Evolutionary conservation across 2,888 invertebrate species (phyloP).

Genomic region (Melanostoma scalare): DNA sequence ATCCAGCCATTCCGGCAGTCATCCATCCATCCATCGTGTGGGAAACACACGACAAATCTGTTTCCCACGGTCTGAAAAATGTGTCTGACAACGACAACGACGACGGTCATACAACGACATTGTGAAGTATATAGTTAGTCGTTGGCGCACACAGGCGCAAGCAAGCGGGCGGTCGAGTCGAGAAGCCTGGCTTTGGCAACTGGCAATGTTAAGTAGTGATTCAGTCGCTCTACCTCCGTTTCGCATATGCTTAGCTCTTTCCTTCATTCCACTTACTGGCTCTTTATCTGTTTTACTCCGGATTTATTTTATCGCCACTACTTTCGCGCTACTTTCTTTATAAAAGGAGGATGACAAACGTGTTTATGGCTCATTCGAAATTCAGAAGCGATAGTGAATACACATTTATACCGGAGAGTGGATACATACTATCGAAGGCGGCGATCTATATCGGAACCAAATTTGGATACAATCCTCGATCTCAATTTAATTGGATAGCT

Average conservation of each 20-base stretch:
- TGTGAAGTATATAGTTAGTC: slow-evolving; percentile 51
- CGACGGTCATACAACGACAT: slow-evolving; percentile 56
- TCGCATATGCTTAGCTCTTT: slow-evolving; percentile 12
- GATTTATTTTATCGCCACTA: slow-evolving; percentile 60
- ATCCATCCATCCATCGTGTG: slow-evolving; percentile 81
- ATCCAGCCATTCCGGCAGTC: slow-evolving; percentile 66
- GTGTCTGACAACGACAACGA: slow-evolving; percentile 71
- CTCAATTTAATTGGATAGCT: slow-evolving; percentile 54
- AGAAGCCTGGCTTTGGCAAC: slow-evolving; percentile 35
- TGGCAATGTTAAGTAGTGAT: slow-evolving; percentile 20
- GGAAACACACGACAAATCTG: slow-evolving; percentile 76
- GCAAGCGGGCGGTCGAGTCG: slow-evolving; percentile 37
- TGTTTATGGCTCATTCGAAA: slow-evolving; percentile 81
- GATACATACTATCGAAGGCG: slow-evolving; percentile 29
- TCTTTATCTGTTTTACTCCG: slow-evolving; percentile 54
- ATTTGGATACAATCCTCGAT: slow-evolving; percentile 55
- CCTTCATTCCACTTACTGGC: slow-evolving; percentile 27
- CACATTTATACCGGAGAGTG: slow-evolving; percentile 52
- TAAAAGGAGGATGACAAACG: slow-evolving; percentile 81
- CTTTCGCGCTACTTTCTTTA: slow-evolving; percentile 74
- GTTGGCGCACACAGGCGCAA: slow-evolving; percentile 63
- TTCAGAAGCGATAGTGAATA: slow-evolving; percentile 76
- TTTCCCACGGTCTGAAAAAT: slow-evolving; percentile 76
- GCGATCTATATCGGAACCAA: slow-evolving; percentile 73
- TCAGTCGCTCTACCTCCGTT: slow-evolving; percentile 10